phyloP scores from a whole-genome alignment of 2,797 vertebrate genomes.

The Oreochromis mossambicus region DNA sequence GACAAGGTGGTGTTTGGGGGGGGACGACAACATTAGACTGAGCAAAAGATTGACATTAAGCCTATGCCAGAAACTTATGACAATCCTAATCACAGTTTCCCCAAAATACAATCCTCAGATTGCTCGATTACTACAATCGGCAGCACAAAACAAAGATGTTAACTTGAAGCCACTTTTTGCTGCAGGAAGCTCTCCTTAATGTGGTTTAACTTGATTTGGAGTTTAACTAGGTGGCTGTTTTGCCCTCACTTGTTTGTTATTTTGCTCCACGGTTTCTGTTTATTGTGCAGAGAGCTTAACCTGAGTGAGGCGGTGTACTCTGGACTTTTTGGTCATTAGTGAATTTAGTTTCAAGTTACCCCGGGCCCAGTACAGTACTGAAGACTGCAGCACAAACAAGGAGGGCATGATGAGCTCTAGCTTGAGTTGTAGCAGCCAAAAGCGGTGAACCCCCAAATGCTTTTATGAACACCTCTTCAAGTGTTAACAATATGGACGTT shows the following conservation, averaged over 20 bases:
- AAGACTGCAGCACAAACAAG: neutral
- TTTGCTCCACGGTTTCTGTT: neutral
- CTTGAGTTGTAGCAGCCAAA: neutral
- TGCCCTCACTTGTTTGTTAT: neutral
- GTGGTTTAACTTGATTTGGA: neutral
- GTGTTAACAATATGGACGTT: neutral
- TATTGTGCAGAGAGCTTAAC: neutral
- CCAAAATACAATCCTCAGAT: neutral
- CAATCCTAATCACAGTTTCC: neutral
- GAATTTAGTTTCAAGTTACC: neutral
- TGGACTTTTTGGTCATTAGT: neutral
- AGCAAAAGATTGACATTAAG: neutral
- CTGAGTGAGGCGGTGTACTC: rapidly evolving
- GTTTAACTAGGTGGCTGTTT: neutral
- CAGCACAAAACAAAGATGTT: neutral
- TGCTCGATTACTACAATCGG: neutral
- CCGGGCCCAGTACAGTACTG: rapidly evolving
- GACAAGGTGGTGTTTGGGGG: neutral
- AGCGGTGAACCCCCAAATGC: neutral
- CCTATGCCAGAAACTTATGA: neutral
- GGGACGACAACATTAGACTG: neutral
- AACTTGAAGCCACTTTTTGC: neutral
- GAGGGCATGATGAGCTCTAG: neutral
- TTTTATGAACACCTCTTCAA: neutral
- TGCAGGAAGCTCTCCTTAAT: neutral